Conservation (phyloP, 2,888 invertebrate species). For the Dryococelus australis region DNA sequence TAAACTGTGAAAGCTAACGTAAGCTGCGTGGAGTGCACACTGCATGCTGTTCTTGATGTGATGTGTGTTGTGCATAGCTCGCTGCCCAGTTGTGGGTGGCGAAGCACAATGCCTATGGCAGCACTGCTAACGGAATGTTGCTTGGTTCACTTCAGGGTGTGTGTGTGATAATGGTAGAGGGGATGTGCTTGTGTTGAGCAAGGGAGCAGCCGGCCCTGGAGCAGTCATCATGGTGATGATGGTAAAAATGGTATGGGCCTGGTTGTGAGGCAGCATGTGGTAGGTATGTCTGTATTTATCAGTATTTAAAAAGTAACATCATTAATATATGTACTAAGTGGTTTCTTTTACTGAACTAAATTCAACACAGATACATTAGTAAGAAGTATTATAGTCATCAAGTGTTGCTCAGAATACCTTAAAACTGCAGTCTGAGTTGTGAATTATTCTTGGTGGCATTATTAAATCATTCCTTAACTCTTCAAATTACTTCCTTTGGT, state of each 20-base stretch:
- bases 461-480: too few relatives aligned
- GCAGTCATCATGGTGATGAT: neutral
- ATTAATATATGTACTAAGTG: too few relatives aligned
- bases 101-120: neutral
- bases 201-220: neutral
- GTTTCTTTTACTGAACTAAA: too few relatives aligned
- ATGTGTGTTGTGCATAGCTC: neutral
- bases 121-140: conserved; percentile 33
- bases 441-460: too few relatives aligned
- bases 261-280: neutral
- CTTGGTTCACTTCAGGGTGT: conserved; percentile 46
- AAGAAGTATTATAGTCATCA: too few relatives aligned
- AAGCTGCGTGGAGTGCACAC: neutral
- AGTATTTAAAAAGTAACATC: neutral
- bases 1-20: too few relatives aligned
- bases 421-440: too few relatives aligned
- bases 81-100: neutral
- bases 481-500: too few relatives aligned
- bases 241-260: conserved; percentile 23
- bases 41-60: neutral
- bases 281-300: conserved; percentile 19
- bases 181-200: conserved; percentile 25
- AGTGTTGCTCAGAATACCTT: too few relatives aligned
- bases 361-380: too few relatives aligned
- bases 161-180: conserved; percentile 45